Percentiles rank a stretch among this genome's conserved stretches.
Evolutionary conservation across 2,888 invertebrate genomes (phyloP).

Genomic region (Agrochola circellaris): DNA sequence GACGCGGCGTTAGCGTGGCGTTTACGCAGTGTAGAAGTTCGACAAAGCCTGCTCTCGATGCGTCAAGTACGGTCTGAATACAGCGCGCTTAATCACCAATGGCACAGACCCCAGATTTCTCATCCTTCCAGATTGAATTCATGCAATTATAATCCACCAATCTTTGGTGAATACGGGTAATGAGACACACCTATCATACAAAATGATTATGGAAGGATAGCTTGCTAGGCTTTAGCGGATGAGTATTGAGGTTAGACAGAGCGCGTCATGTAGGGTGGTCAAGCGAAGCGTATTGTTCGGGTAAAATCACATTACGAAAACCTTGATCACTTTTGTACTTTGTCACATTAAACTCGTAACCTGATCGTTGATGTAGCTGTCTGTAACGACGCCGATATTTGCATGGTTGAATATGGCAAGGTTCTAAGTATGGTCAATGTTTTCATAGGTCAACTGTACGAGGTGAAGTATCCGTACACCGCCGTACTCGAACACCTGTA

Average conservation of each 20-base stretch:
- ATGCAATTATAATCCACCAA: background rate
- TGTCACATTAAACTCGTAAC: constrained; percentile 18
- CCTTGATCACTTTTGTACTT: constrained; percentile 22
- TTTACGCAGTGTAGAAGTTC: background rate
- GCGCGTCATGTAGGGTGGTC: constrained; percentile 24
- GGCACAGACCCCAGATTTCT: background rate
- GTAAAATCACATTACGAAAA: constrained; percentile 10
- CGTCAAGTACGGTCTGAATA: background rate
- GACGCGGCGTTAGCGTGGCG: background rate
- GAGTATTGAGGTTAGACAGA: constrained; percentile 26
- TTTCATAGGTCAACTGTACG: constrained; percentile 17
- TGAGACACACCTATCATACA: background rate
- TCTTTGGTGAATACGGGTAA: background rate
- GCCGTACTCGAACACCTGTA: constrained; percentile 51
- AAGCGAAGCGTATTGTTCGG: constrained; percentile 57
- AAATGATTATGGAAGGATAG: constrained; percentile 5
- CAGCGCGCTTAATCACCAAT: background rate
- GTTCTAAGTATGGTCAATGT: constrained; percentile 18
- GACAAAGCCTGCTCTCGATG: constrained; percentile 6
- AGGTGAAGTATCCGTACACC: background rate
- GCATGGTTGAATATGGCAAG: background rate
- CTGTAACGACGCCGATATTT: background rate
- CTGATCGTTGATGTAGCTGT: background rate
- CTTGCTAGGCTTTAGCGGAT: constrained; percentile 37
- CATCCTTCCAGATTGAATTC: background rate